phyloP scores from a whole-genome alignment of 2,113 vertebrate species.

The Sebastes fasciatus region DNA sequence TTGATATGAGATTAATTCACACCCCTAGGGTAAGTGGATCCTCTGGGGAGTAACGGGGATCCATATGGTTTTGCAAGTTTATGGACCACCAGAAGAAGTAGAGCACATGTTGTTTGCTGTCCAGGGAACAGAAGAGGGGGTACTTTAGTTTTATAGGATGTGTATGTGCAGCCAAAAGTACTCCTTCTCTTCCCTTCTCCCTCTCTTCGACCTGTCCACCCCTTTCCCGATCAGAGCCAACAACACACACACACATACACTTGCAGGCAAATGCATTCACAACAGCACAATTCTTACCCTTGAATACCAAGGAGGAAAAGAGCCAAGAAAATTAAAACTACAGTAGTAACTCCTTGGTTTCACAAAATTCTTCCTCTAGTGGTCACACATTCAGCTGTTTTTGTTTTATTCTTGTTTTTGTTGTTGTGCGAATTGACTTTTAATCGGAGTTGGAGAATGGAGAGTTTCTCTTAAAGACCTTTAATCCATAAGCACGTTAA shows the following conservation, averaged over 20 bases:
- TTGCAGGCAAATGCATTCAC: constrained; percentile 13
- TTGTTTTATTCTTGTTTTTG: constrained; percentile 35
- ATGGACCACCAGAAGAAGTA: constrained; percentile 41
- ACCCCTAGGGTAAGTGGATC: constrained; percentile 12
- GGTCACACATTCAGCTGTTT: constrained; percentile 21
- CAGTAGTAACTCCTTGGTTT: constrained; percentile 2
- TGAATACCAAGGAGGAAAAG: constrained; percentile 31
- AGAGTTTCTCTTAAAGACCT: constrained; percentile 46
- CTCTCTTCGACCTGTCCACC: constrained; percentile 64
- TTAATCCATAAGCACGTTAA: constrained; percentile 60
- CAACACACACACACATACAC: not conserved
- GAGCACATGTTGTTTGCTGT: constrained; percentile 61
- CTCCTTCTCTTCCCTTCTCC: constrained; percentile 58
- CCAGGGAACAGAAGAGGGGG: constrained; percentile 39
- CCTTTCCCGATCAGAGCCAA: constrained; percentile 60
- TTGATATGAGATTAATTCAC: constrained; percentile 29
- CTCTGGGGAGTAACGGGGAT: constrained; percentile 21
- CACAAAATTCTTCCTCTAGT: constrained; percentile 6
- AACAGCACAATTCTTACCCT: constrained; percentile 18
- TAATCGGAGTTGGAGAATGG: constrained; percentile 52
- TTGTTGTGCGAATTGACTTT: constrained; percentile 37
- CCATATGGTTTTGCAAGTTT: constrained; percentile 55
- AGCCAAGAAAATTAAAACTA: constrained; percentile 33
- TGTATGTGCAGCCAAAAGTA: constrained; percentile 70
- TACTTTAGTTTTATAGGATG: constrained; percentile 70